Percentiles rank a stretch among this genome's conserved stretches.
phyloP scores from a whole-genome alignment of 2,113 vertebrate genomes.

The Plectropomus leopardus region DNA sequence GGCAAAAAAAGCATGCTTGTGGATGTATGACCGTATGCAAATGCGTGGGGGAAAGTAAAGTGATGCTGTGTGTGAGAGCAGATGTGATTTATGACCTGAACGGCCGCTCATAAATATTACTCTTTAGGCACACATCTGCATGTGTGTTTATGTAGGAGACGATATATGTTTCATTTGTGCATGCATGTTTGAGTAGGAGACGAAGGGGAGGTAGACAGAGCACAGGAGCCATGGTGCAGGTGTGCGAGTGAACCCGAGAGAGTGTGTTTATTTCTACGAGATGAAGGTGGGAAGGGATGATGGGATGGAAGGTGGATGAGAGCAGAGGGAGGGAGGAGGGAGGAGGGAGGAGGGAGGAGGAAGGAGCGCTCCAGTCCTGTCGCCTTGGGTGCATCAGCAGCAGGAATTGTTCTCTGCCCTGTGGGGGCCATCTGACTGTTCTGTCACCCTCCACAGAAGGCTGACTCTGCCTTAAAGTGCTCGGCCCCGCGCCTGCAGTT shows the following conservation, averaged over 20 bases:
- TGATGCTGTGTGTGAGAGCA: slow-evolving; percentile 14
- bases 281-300: slow-evolving; percentile 61
- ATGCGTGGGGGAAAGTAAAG: not conserved
- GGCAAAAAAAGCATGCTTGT: not conserved
- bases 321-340: not conserved
- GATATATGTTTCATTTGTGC: not conserved
- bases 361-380: slow-evolving; percentile 68
- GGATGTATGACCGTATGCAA: not conserved
- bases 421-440: slow-evolving; percentile 78
- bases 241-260: slow-evolving; percentile 41
- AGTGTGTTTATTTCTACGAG: slow-evolving; percentile 45
- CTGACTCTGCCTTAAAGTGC: slow-evolving; percentile 71
- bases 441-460: slow-evolving; percentile 75
- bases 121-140: slow-evolving; percentile 25
- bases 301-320: slow-evolving; percentile 54
- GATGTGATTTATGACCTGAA: slow-evolving; percentile 31
- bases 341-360: slow-evolving; percentile 33
- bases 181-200: not conserved
- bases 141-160: slow-evolving; percentile 30
- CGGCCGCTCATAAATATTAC: slow-evolving; percentile 33
- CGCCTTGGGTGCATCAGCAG: slow-evolving; percentile 79
- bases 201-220: slow-evolving; percentile 9
- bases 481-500: slow-evolving; percentile 54
- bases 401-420: slow-evolving; percentile 73
- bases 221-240: slow-evolving; percentile 32